Evolutionary conservation across 2,113 vertebrate species (phyloP).

Genomic region (Haliaeetus leucogaster): DNA sequence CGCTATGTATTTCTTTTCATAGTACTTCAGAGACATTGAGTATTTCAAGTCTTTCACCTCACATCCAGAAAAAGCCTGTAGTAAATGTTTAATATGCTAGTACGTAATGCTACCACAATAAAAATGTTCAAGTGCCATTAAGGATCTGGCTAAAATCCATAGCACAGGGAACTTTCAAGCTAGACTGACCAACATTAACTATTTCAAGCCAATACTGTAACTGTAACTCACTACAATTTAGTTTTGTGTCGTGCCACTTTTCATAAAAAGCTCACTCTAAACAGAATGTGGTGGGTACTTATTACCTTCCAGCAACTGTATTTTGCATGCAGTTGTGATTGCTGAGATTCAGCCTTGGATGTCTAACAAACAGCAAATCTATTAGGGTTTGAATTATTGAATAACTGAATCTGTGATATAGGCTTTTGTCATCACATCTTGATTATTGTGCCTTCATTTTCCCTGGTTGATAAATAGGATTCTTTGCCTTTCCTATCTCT

Average conservation of each 20-base stretch:
- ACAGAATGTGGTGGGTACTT: background rate
- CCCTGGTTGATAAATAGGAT: background rate
- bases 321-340: background rate
- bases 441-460: background rate
- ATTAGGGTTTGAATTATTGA: background rate
- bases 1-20: background rate
- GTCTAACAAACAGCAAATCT: background rate
- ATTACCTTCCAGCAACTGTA: background rate
- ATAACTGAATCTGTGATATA: background rate
- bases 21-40: background rate
- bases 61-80: background rate
- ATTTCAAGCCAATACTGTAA: background rate
- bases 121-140: background rate
- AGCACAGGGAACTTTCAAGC: background rate
- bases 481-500: background rate
- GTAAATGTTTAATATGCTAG: conserved; percentile 9
- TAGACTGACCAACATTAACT: background rate
- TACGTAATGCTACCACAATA: background rate
- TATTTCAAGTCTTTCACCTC: background rate
- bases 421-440: background rate
- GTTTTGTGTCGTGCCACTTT: background rate
- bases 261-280: background rate
- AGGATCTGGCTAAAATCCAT: background rate
- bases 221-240: background rate
- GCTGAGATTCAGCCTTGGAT: background rate